phyloP scores from a whole-genome alignment of 2,113 vertebrate species.

The Daphoenositta chrysoptera region DNA sequence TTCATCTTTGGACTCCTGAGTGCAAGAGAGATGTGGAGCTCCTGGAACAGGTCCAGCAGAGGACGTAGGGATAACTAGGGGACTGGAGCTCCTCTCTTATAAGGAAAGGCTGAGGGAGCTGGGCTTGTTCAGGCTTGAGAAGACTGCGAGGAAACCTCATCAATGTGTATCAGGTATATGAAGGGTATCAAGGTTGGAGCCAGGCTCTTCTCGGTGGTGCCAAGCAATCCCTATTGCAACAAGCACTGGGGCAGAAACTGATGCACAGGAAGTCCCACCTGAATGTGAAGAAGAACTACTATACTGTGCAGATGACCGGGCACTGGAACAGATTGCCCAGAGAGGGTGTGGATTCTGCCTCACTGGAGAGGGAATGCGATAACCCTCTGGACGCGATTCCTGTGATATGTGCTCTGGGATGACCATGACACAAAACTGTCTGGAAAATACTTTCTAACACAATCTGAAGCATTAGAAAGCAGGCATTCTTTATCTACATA shows the following conservation, averaged over 20 bases:
- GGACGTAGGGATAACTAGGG: not conserved
- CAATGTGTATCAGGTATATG: too few species aligned
- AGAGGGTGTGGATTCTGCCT: not conserved
- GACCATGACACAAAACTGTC: not conserved
- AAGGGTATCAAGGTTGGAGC: not conserved
- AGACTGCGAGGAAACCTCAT: not conserved
- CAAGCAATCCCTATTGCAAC: too few species aligned
- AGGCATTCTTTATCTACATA: not conserved
- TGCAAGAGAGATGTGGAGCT: not conserved
- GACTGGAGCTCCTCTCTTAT: not conserved
- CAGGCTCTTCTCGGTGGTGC: rapidly evolving
- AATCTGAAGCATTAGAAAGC: not conserved
- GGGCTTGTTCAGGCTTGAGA: not conserved
- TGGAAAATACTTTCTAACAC: not conserved
- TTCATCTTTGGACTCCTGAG: not conserved
- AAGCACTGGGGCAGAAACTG: not conserved
- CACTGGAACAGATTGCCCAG: not conserved
- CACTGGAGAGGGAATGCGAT: not conserved
- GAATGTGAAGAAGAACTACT: not conserved
- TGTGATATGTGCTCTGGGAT: not conserved
- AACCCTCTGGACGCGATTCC: not conserved
- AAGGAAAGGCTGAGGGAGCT: not conserved
- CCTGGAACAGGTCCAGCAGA: not conserved
- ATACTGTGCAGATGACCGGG: not conserved
- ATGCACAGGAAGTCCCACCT: not conserved